Evolutionary conservation across 2,797 vertebrate species (phyloP).

Genomic region (Urophycis tenuis): DNA sequence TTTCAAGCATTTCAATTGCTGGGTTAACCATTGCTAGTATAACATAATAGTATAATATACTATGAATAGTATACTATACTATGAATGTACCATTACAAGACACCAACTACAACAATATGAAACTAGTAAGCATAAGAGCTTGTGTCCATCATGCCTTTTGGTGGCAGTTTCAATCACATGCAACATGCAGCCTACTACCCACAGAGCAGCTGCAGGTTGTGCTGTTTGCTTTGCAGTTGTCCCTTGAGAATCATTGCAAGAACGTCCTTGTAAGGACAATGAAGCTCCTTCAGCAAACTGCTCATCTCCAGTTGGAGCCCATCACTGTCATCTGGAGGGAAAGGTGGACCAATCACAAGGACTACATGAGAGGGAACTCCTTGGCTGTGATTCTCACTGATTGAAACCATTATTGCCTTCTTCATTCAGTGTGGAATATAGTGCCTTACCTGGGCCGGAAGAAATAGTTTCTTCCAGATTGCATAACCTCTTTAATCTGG

Average conservation of each 20-base stretch:
- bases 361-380: background rate
- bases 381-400: no score
- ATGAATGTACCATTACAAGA: no score
- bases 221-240: slow-evolving; percentile 66
- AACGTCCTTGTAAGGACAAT: slow-evolving; percentile 76
- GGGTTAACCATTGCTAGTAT: no score
- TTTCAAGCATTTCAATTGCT: no score
- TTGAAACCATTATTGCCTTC: background rate
- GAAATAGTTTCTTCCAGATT: slow-evolving; percentile 78
- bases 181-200: slow-evolving; percentile 49
- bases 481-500: slow-evolving; percentile 74
- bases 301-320: slow-evolving; percentile 82
- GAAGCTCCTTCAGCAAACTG: slow-evolving; percentile 83
- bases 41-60: no score
- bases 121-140: background rate
- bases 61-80: no score
- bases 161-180: fast-evolving
- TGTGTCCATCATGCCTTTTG: background rate
- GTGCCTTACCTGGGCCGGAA: slow-evolving; percentile 68
- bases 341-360: slow-evolving; percentile 4
- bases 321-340: slow-evolving; percentile 71
- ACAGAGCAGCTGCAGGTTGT: slow-evolving; percentile 83
- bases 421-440: background rate
- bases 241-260: slow-evolving; percentile 78
- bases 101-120: no score